phyloP scores from a whole-genome alignment of 2,797 vertebrate genomes.

The Ciconia nigra region DNA sequence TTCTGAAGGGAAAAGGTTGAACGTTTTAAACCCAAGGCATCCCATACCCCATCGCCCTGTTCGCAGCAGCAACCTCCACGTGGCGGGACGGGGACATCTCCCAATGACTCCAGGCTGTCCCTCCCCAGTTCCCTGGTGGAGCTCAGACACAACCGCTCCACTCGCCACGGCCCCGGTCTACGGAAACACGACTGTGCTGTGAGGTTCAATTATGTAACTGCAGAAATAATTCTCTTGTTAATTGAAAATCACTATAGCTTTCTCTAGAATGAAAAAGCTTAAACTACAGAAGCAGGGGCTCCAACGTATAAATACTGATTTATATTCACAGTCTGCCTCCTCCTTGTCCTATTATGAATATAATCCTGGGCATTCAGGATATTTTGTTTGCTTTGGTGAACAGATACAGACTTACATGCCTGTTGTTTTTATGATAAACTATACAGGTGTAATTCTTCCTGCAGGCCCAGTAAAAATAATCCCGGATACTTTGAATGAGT shows the following conservation, averaged over 20 bases:
- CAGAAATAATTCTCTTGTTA: background rate
- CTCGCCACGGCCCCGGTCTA: rapidly evolving
- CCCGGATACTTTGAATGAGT: background rate
- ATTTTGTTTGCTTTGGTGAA: background rate
- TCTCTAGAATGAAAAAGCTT: background rate
- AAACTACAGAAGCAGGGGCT: background rate
- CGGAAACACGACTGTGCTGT: rapidly evolving
- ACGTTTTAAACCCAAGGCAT: background rate
- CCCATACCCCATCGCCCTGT: background rate
- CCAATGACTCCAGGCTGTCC: background rate
- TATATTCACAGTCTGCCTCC: background rate
- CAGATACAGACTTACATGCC: background rate
- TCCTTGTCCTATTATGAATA: background rate
- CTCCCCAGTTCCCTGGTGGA: background rate
- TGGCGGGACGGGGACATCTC: rapidly evolving
- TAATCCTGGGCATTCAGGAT: background rate
- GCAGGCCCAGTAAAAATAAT: background rate
- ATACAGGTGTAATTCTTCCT: background rate
- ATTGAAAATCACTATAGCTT: background rate
- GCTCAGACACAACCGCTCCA: background rate
- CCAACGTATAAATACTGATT: background rate
- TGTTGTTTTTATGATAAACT: background rate
- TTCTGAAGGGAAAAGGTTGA: background rate
- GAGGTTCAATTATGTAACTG: background rate
- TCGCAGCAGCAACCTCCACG: background rate